Evolutionary conservation across 2,888 invertebrate species (phyloP).

Genomic region (Drosophila subquinaria): DNA sequence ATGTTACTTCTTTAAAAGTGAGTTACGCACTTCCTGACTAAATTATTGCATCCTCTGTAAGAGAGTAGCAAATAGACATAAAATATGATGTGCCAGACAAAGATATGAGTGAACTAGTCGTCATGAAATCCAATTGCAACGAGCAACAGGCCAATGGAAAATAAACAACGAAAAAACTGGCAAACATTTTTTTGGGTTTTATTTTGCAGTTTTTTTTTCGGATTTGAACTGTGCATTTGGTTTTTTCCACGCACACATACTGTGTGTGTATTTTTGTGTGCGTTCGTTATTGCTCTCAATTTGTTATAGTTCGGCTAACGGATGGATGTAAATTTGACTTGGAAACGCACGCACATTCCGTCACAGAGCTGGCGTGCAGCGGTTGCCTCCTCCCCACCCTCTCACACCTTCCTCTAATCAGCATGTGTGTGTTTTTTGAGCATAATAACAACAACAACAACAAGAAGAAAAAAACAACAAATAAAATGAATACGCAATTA

Average conservation of each 20-base stretch:
- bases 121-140: conserved; percentile 37
- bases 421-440: conserved; percentile 19
- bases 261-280: conserved; percentile 10
- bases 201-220: background rate
- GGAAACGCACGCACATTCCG: conserved; percentile 67
- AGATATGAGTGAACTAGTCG: conserved; percentile 12
- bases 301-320: conserved; percentile 45
- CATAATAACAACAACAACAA: conserved; percentile 37
- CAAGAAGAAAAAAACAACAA: conserved; percentile 46
- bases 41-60: background rate
- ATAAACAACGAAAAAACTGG: conserved; percentile 8
- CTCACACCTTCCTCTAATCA: conserved; percentile 1
- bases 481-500: conserved; percentile 78
- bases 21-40: background rate
- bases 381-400: conserved; percentile 9
- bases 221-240: conserved; percentile 38
- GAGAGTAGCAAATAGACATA: conserved; percentile 37
- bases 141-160: conserved; percentile 25
- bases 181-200: conserved; percentile 2
- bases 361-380: conserved; percentile 69
- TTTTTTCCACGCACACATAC: conserved; percentile 36
- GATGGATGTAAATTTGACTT: conserved; percentile 54
- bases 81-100: conserved; percentile 32
- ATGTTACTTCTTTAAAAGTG: background rate
- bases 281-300: conserved; percentile 46